phyloP scores from a whole-genome alignment of 23 tunicate species.

The Styela clava region DNA sequence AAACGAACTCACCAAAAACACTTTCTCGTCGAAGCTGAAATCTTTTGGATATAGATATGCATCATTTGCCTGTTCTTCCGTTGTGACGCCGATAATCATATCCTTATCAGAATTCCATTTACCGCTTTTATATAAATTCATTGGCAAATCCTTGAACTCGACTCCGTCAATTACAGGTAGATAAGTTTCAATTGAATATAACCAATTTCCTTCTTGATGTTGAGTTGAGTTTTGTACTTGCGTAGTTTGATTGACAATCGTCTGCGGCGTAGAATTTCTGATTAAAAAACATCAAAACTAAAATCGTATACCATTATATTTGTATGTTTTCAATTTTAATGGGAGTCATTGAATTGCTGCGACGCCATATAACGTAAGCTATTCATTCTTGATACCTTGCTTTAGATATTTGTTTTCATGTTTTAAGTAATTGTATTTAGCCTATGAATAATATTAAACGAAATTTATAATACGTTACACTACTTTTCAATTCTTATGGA shows the following conservation, averaged over 20 bases:
- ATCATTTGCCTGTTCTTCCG: constrained; percentile 38
- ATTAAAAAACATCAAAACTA: no score
- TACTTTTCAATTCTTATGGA: no score
- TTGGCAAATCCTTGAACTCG: constrained; percentile 63
- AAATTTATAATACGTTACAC: no score
- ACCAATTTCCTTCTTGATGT: not conserved
- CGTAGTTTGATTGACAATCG: not conserved
- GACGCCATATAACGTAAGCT: no score
- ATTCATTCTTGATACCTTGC: no score
- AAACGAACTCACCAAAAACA: not conserved
- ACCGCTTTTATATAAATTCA: constrained; percentile 48
- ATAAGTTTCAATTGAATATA: constrained; percentile 40
- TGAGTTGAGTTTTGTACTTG: not conserved
- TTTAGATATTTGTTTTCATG: no score
- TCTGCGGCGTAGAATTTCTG: not conserved
- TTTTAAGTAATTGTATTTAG: no score
- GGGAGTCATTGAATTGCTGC: no score
- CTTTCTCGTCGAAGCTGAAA: not conserved
- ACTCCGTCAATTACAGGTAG: constrained; percentile 68
- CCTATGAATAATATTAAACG: no score
- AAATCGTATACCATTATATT: no score
- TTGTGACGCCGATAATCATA: constrained; percentile 36
- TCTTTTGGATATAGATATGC: not conserved
- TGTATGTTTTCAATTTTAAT: no score
- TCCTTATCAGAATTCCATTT: constrained; percentile 56